Evolutionary conservation across 2,113 vertebrate genomes (phyloP).

Genomic region (Butorides virescens): DNA sequence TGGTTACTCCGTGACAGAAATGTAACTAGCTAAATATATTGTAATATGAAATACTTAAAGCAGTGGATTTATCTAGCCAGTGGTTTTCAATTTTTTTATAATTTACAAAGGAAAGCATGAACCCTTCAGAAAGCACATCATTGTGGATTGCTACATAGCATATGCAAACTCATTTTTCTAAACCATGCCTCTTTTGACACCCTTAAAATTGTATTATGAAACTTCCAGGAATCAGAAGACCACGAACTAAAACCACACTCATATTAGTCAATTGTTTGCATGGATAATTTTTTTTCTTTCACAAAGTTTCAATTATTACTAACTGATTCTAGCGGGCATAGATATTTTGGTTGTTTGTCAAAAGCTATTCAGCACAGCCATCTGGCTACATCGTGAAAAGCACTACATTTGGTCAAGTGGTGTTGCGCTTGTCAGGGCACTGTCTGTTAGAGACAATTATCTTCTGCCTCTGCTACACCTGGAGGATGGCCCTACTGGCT

Average conservation of each 20-base stretch:
- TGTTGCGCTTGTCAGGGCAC: not conserved
- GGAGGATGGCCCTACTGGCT: not conserved
- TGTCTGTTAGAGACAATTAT: not conserved
- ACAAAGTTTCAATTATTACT: not conserved
- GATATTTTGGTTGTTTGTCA: not conserved
- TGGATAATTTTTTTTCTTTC: not conserved
- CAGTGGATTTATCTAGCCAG: not conserved
- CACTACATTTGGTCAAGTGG: not conserved
- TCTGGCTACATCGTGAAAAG: not conserved
- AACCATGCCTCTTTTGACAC: not conserved
- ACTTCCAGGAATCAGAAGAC: not conserved
- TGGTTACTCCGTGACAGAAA: not conserved
- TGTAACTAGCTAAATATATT: not conserved
- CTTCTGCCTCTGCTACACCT: not conserved
- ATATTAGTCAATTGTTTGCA: not conserved
- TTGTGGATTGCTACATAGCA: not conserved
- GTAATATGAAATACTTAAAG: not conserved
- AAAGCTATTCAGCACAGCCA: not conserved
- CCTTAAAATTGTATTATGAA: not conserved
- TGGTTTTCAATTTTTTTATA: not conserved
- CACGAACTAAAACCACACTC: not conserved
- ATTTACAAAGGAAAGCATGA: not conserved
- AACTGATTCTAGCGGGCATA: not conserved
- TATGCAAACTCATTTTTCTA: not conserved
- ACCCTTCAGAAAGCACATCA: not conserved